Evolutionary conservation across 2,888 invertebrate genomes (phyloP).

Genomic region (Xanthorhoe designata): DNA sequence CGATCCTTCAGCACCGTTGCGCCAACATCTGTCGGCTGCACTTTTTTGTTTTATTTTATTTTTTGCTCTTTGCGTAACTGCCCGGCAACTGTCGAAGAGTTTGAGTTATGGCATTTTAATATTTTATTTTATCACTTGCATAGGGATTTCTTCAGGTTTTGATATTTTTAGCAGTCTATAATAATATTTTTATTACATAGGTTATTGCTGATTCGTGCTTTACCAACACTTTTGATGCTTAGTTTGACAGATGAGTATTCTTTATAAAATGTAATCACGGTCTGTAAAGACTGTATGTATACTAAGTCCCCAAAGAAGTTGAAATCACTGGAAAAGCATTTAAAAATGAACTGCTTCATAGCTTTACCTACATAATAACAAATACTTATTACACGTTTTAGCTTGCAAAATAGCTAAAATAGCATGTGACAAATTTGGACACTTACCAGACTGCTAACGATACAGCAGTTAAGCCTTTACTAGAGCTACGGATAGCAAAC

Average conservation of each 20-base stretch:
- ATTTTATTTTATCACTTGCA: constrained; percentile 35
- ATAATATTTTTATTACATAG: background rate
- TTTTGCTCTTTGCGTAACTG: constrained; percentile 62
- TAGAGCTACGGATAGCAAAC: constrained; percentile 5
- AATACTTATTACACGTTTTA: background rate
- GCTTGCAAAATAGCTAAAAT: constrained; percentile 5
- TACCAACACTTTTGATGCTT: too few species aligned
- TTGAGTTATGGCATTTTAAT: constrained; percentile 60
- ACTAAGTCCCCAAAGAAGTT: too few species aligned
- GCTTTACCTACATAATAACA: background rate
- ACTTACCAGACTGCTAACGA: constrained; percentile 19
- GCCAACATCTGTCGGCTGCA: constrained; percentile 77
- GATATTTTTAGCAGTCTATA: background rate
- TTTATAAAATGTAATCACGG: background rate
- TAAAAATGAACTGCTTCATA: too few species aligned
- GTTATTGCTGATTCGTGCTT: too few species aligned
- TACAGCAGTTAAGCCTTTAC: constrained; percentile 15
- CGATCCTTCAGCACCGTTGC: constrained; percentile 71
- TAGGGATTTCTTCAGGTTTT: background rate
- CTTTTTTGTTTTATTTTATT: constrained; percentile 63
- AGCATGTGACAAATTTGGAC: constrained; percentile 23
- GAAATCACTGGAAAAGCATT: too few species aligned
- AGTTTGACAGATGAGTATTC: background rate
- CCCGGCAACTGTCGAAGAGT: constrained; percentile 59
- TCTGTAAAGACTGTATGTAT: too few species aligned